Conservation (phyloP, 2,888 invertebrate genomes). For the Cepaea hortensis region DNA sequence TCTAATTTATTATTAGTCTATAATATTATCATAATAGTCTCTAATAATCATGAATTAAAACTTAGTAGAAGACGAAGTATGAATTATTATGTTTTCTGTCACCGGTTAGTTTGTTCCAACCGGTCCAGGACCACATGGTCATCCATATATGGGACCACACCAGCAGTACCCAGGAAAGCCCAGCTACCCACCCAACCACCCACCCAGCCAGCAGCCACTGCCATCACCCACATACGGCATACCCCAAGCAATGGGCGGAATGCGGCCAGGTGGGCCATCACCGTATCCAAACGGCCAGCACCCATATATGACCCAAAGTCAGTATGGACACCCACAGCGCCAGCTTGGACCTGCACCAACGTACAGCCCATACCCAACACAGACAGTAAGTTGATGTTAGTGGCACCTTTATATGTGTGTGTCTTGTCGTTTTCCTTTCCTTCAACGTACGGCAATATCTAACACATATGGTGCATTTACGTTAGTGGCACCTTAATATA, state of each 20-base stretch:
- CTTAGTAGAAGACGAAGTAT: too few species aligned
- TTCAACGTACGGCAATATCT: too few species aligned
- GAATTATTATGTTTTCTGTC: background rate
- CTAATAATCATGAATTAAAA: too few species aligned
- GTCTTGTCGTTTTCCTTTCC: too few species aligned
- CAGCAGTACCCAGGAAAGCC: constrained; percentile 68
- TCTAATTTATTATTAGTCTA: too few species aligned
- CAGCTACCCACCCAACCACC: constrained; percentile 65
- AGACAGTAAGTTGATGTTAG: constrained; percentile 46
- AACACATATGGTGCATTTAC: too few species aligned
- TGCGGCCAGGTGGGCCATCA: constrained; percentile 67
- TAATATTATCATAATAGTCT: too few species aligned
- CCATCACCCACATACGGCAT: constrained; percentile 72
- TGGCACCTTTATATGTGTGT: too few species aligned
- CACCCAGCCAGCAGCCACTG: constrained; percentile 72
- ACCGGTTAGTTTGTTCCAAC: constrained; percentile 33
- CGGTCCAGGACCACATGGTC: constrained; percentile 56
- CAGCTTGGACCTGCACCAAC: constrained; percentile 58
- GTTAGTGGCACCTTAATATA: too few species aligned
- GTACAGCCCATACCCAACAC: constrained; percentile 59
- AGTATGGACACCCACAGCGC: constrained; percentile 61
- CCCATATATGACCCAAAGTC: constrained; percentile 66
- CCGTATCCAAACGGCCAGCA: constrained; percentile 69
- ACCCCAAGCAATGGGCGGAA: constrained; percentile 57
- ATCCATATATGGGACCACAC: constrained; percentile 55